Evolutionary conservation across 2,888 invertebrate genomes (phyloP), one percentile per base, ranked within the genome.

Genomic region (Pristionchus fissidentatus): DNA sequence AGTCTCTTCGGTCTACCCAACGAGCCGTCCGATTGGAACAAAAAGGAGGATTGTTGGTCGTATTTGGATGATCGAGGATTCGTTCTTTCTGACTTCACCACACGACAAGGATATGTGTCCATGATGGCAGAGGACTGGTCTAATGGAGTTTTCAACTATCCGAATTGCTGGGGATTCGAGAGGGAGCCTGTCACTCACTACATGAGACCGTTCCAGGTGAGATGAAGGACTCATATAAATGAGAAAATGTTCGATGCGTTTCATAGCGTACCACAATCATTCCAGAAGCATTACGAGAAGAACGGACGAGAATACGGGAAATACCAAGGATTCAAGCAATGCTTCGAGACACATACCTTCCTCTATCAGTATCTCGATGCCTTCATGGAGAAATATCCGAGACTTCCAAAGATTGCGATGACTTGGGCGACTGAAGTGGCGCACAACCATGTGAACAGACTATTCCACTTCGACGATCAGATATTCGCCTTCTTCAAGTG

Each of bases 81-180:
- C 75, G 22, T 75, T 2, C n/a, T 49, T 1, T 32, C 19, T 2
- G 75, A 75, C 29, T 49, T 75, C 75, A 46, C 46, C 1, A 13
- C 19, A 19, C 38, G 49, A 49, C 29, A 29, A 29, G 75, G 75
- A 15, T 75, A 75, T 29, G 75, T 32, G 0, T 75, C 89, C 5
- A 55, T 89, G 38, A 85, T 88, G 35, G 87, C 87, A 0, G 89
- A 90, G 82, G 90, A 90, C 81, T 89, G 89, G 89, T 87, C 88
- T 0, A 62, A 83, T n/a, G 89, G 89, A 10, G 87, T 87, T 4
- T 85, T 89, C 79, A 89, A 89, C 78, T 89, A 87, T 86, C 88
- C 87, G 32, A 84, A 84, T n/a, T 90, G 90, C 75, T 79, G 83
- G 35, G 90, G 89, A 1, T 90, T 89, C 73, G 83, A 85, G 26